phyloP scores from a whole-genome alignment of 1,140 invertebrate genomes.

The Heliconius melpomene region DNA sequence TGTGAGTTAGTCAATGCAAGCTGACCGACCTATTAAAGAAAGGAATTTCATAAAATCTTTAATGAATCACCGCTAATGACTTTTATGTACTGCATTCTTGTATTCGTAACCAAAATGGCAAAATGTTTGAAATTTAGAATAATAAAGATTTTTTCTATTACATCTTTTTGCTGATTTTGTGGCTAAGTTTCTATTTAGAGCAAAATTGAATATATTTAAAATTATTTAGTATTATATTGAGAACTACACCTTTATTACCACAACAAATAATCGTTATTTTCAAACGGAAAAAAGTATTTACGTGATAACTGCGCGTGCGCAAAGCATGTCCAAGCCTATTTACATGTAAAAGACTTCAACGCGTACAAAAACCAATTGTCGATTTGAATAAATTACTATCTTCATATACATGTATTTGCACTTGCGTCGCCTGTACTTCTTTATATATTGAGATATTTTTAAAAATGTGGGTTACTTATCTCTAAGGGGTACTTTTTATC shows the following conservation, averaged over 20 bases:
- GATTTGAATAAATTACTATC: background rate
- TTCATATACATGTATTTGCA: too few relatives aligned
- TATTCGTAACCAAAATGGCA: background rate
- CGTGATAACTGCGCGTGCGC: slow-evolving; percentile 27
- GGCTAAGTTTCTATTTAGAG: too few relatives aligned
- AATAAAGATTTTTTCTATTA: too few relatives aligned
- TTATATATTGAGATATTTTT: too few relatives aligned
- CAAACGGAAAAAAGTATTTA: slow-evolving; percentile 15
- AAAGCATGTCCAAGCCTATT: slow-evolving; percentile 19
- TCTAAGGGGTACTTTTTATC: too few relatives aligned
- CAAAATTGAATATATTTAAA: background rate
- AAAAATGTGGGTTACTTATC: too few relatives aligned
- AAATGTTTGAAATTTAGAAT: background rate
- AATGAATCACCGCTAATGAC: slow-evolving; percentile 7
- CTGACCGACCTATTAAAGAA: background rate
- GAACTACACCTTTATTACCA: too few relatives aligned
- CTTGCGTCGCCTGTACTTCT: too few relatives aligned
- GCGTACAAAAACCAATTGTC: slow-evolving; percentile 21
- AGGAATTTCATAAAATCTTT: background rate
- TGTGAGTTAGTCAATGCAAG: background rate
- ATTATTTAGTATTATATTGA: too few relatives aligned
- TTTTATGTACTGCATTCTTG: background rate
- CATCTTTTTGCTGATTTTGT: too few relatives aligned
- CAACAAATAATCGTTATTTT: background rate
- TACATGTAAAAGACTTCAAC: slow-evolving; percentile 42